phyloP scores from a whole-genome alignment of 2,888 invertebrate species.

The Phortica magna region DNA sequence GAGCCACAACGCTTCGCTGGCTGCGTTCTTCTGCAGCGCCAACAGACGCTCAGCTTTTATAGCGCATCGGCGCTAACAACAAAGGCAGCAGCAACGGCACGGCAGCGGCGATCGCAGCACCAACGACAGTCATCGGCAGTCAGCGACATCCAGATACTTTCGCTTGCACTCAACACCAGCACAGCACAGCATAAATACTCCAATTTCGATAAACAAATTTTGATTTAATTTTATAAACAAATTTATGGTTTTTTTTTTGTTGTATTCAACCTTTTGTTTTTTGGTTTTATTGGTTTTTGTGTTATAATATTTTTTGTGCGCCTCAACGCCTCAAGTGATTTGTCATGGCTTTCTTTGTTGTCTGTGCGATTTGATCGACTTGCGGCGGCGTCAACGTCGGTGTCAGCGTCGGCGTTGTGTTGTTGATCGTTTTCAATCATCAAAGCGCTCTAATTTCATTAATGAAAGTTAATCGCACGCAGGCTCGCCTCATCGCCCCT shows the following conservation, averaged over 20 bases:
- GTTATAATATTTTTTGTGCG: too few species aligned
- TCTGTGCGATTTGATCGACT: neutral
- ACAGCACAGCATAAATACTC: too few species aligned
- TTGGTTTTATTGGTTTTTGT: too few species aligned
- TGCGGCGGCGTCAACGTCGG: neutral
- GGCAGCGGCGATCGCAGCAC: neutral
- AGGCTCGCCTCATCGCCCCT: too few species aligned
- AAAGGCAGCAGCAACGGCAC: neutral
- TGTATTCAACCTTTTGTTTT: too few species aligned
- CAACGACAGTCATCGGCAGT: too few species aligned
- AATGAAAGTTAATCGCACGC: neutral
- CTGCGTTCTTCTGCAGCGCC: neutral
- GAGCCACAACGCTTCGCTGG: neutral
- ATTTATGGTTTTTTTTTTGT: too few species aligned
- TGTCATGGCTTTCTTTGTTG: neutral
- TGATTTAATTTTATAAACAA: too few species aligned
- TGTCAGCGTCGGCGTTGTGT: neutral
- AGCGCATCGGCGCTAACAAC: neutral
- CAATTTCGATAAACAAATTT: too few species aligned
- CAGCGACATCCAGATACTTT: too few species aligned
- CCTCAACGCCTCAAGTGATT: too few species aligned
- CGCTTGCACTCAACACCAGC: too few species aligned
- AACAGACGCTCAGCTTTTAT: neutral
- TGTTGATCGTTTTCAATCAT: neutral
- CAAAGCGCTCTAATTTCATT: neutral